These are phyloP conservation scores for Caenorhabditis afra DNA, from an alignment of 2,888 invertebrate genomes.

Conservation along the genomic window DNA sequence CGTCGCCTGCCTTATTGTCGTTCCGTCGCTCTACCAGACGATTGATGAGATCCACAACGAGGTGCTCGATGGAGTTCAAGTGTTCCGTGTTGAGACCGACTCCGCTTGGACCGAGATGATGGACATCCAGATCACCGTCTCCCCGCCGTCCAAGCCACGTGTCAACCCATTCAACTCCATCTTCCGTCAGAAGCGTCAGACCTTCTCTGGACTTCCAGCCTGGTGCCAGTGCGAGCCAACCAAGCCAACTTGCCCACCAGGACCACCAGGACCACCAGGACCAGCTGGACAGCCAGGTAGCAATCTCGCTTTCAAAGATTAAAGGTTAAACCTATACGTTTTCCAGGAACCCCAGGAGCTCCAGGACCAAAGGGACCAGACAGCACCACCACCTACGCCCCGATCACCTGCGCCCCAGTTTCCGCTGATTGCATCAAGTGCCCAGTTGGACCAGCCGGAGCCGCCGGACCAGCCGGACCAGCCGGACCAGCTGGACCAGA, in stretches of 20 bases:
- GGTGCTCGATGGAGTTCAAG: slow-evolving; percentile 72
- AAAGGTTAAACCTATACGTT: background rate
- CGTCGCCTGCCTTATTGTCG: slow-evolving; percentile 75
- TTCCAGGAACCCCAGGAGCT: slow-evolving; percentile 69
- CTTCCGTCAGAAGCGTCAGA: slow-evolving; percentile 77
- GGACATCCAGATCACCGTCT: slow-evolving; percentile 78
- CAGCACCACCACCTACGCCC: slow-evolving; percentile 68
- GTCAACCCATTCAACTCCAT: slow-evolving; percentile 74
- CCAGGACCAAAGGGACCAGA: slow-evolving; percentile 72
- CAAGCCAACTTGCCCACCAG: slow-evolving; percentile 74
- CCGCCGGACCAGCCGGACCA: slow-evolving; percentile 72
- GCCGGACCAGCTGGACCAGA: slow-evolving; percentile 73
- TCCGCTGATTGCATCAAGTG: slow-evolving; percentile 73
- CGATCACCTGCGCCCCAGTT: slow-evolving; percentile 69
- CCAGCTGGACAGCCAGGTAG: slow-evolving; percentile 67
- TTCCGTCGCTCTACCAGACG: slow-evolving; percentile 75
- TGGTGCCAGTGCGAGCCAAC: slow-evolving; percentile 79
- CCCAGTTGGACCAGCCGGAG: slow-evolving; percentile 75
- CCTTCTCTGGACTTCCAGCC: slow-evolving; percentile 75
- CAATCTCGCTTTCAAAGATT: background rate
- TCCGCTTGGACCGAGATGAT: slow-evolving; percentile 79
- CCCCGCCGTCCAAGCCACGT: slow-evolving; percentile 76
- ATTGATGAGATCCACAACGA: slow-evolving; percentile 75
- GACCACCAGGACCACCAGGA: slow-evolving; percentile 74
- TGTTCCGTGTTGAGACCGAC: slow-evolving; percentile 79